A percentile compares a stretch with the other conserved stretches of the same genome.
These are phyloP conservation scores for Drosophila chauvacae DNA, from an alignment of 1,140 invertebrate species.

Conservation along the genomic window DNA sequence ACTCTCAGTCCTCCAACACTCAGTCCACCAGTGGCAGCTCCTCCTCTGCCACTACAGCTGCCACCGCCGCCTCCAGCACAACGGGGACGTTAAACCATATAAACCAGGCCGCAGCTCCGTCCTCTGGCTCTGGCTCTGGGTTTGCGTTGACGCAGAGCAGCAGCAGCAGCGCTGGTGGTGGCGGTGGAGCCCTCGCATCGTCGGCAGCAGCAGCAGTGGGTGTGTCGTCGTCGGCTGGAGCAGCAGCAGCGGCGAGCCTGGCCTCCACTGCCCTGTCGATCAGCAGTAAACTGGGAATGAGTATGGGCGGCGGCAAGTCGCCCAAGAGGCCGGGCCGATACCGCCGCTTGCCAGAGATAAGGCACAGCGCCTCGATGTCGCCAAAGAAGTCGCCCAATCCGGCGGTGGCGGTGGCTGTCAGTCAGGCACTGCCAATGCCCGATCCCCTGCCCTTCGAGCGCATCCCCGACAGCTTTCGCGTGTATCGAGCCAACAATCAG, in stretches of 20 bases:
- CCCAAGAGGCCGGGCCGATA: conserved; percentile 77
- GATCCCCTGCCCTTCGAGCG: conserved; percentile 69
- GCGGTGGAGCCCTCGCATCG: conserved; percentile 4
- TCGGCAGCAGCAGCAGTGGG: background rate
- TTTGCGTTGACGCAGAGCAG: conserved; percentile 66
- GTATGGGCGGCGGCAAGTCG: conserved; percentile 61
- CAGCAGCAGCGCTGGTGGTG: conserved; percentile 9
- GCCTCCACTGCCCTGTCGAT: conserved; percentile 56
- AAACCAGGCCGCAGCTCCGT: conserved; percentile 32
- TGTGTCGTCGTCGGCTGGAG: conserved; percentile 9
- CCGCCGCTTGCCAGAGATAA: conserved; percentile 64
- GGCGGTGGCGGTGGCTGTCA: conserved; percentile 27
- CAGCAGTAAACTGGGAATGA: conserved; percentile 62
- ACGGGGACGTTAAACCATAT: conserved; percentile 39
- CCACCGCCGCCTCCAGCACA: conserved; percentile 75
- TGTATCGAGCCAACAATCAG: conserved; percentile 80
- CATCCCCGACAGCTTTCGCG: conserved; percentile 84
- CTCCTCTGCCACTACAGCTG: conserved; percentile 77
- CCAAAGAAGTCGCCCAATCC: conserved; percentile 83
- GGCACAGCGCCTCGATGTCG: conserved; percentile 74
- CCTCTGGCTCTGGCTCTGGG: conserved; percentile 39
- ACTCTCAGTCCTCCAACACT: conserved; percentile 74
- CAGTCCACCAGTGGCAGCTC: conserved; percentile 83
- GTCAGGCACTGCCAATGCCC: conserved; percentile 23
- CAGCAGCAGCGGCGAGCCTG: conserved; percentile 37